Evolutionary conservation across 2,113 vertebrate genomes (phyloP).

Genomic region (Hoplias malabaricus): DNA sequence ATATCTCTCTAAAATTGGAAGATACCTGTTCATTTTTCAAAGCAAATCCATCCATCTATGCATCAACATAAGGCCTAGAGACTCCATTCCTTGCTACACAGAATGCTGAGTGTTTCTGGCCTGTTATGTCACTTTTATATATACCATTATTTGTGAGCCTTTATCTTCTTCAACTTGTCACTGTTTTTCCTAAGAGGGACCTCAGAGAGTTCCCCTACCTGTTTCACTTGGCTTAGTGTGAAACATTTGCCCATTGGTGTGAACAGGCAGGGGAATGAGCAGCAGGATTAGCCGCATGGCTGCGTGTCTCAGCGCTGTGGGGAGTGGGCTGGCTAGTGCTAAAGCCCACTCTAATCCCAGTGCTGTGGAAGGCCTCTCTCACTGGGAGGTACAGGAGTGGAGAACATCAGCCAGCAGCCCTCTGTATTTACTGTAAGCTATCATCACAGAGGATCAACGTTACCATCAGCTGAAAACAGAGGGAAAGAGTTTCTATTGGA

Average conservation of each 20-base stretch:
- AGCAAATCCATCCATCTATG: constrained; percentile 37
- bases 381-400: constrained; percentile 28
- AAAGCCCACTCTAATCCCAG: constrained; percentile 41
- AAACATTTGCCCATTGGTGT: constrained; percentile 56
- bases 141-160: background rate
- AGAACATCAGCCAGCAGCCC: background rate
- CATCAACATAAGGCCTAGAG: background rate
- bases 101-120: background rate
- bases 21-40: background rate
- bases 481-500: background rate
- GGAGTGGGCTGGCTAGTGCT: constrained; percentile 26
- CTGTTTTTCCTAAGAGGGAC: background rate
- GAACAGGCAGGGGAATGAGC: constrained; percentile 39
- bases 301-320: constrained; percentile 45
- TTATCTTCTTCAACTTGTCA: constrained; percentile 9
- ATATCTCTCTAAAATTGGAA: background rate
- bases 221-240: constrained; percentile 55
- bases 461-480: constrained; percentile 19
- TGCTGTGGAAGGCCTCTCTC: background rate
- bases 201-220: constrained; percentile 43
- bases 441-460: constrained; percentile 3
- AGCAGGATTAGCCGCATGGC: constrained; percentile 65
- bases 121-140: background rate
- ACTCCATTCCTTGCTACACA: background rate
- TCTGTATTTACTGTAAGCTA: constrained; percentile 25